Conservation (phyloP, 35 echinoderm and acorn worm genomes). For the Apostichopus parvimensis region DNA sequence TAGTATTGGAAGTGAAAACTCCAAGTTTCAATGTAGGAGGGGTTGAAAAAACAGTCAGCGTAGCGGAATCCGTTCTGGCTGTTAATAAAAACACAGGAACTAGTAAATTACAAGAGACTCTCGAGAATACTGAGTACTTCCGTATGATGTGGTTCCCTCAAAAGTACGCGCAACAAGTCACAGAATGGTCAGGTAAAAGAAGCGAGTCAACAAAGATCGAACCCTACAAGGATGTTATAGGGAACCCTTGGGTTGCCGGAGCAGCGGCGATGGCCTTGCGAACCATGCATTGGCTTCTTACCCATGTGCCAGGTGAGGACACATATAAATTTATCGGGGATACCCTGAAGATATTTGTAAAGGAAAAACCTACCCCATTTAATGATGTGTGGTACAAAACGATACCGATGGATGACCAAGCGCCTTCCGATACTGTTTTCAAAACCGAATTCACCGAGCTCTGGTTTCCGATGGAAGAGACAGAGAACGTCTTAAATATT, state of each 20-base stretch:
- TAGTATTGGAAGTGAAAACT: neutral
- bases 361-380: neutral
- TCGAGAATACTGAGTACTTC: conserved; percentile 8
- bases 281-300: conserved; percentile 8
- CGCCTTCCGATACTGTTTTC: conserved; percentile 22
- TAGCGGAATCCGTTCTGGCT: neutral
- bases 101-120: neutral
- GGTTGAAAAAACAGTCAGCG: neutral
- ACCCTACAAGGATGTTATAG: conserved; percentile 11
- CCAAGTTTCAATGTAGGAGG: conserved; percentile 34
- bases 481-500: conserved; percentile 42
- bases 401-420: conserved; percentile 48
- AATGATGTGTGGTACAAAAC: conserved; percentile 50
- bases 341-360: neutral
- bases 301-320: neutral
- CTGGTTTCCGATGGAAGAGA: conserved; percentile 40
- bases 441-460: conserved; percentile 41
- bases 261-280: neutral
- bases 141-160: conserved; percentile 31
- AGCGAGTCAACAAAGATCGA: neutral
- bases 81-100: neutral
- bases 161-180: conserved; percentile 14
- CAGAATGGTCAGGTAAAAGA: conserved; percentile 17
- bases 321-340: conserved; percentile 18
- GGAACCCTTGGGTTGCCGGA: neutral